These are phyloP conservation scores for Polydrusus tereticollis DNA, from an alignment of 2,888 invertebrate genomes.

Conservation along the genomic window DNA sequence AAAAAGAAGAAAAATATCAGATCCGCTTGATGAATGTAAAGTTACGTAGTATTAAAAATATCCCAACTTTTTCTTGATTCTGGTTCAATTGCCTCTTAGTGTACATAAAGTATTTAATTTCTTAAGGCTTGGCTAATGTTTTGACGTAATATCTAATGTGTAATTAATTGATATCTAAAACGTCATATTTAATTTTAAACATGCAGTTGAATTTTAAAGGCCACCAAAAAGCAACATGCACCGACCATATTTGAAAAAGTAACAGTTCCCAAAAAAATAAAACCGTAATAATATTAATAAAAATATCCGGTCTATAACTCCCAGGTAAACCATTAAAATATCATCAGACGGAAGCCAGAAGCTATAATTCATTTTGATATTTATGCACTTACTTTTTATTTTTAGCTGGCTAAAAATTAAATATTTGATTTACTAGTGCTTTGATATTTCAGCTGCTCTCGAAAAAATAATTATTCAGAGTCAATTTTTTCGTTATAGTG, in stretches of 20 bases:
- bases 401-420: constrained; percentile 23
- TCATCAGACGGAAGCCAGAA: constrained; percentile 36
- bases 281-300: constrained; percentile 33
- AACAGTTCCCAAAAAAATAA: constrained; percentile 12
- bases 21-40: no score
- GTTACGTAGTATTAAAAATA: no score
- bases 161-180: no score
- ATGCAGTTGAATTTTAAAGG: neutral
- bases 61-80: no score
- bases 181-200: neutral
- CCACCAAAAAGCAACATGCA: constrained; percentile 1
- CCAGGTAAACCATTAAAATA: constrained; percentile 39
- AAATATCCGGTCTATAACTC: constrained; percentile 37
- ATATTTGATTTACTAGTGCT: constrained; percentile 11
- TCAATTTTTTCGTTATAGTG: neutral
- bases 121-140: no score
- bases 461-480: neutral
- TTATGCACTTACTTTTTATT: constrained; percentile 27
- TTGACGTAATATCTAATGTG: no score
- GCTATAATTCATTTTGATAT: constrained; percentile 41
- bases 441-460: constrained; percentile 10
- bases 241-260: constrained; percentile 14
- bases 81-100: no score
- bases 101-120: no score
- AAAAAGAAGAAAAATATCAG: no score